These are phyloP conservation scores for Ormyrus rosae DNA, from an alignment of 2,888 invertebrate species.

Conservation along the genomic window DNA sequence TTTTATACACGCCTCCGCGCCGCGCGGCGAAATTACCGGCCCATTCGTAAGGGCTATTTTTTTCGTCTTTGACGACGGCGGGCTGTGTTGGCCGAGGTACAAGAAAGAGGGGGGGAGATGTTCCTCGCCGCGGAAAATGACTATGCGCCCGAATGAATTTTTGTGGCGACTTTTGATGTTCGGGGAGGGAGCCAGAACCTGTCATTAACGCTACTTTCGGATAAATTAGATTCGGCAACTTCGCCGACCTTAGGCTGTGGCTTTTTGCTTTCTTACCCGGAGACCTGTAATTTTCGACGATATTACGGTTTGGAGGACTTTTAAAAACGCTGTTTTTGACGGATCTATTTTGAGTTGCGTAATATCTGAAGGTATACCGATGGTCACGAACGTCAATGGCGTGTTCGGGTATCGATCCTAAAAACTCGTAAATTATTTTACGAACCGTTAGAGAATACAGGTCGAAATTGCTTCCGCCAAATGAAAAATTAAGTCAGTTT, in stretches of 20 bases:
- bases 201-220: not conserved
- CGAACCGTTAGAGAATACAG: no score
- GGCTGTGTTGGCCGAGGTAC: not conserved
- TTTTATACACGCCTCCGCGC: constrained; percentile 25
- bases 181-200: not conserved
- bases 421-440: no score
- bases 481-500: no score
- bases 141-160: constrained; percentile 36
- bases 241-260: not conserved
- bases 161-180: not conserved
- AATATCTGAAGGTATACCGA: no score
- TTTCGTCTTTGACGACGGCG: constrained; percentile 43
- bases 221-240: not conserved
- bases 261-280: no score
- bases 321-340: no score
- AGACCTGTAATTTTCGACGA: no score
- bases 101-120: not conserved
- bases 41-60: constrained; percentile 42
- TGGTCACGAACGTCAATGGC: no score
- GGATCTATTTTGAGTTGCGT: no score
- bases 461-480: no score
- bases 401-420: no score
- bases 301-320: no score
- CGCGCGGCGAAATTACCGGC: constrained; percentile 51
- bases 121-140: constrained; percentile 27